Conservation (phyloP, 2,888 invertebrate species). For the Phaonia tiefii region DNA sequence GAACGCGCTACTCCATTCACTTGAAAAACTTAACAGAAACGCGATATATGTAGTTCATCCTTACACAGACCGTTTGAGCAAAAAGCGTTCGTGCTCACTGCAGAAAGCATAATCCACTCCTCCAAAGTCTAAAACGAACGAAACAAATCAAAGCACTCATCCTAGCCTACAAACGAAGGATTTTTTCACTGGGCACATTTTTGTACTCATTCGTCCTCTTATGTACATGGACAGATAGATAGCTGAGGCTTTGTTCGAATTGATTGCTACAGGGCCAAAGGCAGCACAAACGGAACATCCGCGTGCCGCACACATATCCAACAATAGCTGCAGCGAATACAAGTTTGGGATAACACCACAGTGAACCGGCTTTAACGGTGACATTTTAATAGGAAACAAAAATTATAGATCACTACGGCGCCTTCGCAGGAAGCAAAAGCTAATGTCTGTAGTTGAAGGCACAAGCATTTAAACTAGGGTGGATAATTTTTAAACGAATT, state of each 20-base stretch:
- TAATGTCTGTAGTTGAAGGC: too few species aligned
- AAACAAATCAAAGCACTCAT: too few species aligned
- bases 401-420: constrained; percentile 59
- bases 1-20: too few species aligned
- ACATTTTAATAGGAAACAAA: constrained; percentile 65
- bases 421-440: too few species aligned
- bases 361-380: constrained; percentile 59
- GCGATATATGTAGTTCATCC: too few species aligned
- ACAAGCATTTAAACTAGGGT: too few species aligned
- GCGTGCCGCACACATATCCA: constrained; percentile 3
- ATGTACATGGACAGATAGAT: constrained; percentile 45
- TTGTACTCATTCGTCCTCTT: not conserved
- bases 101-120: constrained; percentile 6
- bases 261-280: constrained; percentile 52
- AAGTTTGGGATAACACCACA: constrained; percentile 43
- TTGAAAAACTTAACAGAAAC: too few species aligned
- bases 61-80: too few species aligned
- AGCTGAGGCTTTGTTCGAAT: constrained; percentile 51
- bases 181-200: too few species aligned
- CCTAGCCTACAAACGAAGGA: too few species aligned
- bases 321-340: constrained; percentile 44
- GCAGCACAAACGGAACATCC: not conserved
- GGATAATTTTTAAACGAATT: too few species aligned
- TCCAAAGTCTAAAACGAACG: not conserved
- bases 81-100: too few species aligned